Evolutionary conservation across 2,113 vertebrate species (phyloP).

Genomic region (Emydura subglobosa): DNA sequence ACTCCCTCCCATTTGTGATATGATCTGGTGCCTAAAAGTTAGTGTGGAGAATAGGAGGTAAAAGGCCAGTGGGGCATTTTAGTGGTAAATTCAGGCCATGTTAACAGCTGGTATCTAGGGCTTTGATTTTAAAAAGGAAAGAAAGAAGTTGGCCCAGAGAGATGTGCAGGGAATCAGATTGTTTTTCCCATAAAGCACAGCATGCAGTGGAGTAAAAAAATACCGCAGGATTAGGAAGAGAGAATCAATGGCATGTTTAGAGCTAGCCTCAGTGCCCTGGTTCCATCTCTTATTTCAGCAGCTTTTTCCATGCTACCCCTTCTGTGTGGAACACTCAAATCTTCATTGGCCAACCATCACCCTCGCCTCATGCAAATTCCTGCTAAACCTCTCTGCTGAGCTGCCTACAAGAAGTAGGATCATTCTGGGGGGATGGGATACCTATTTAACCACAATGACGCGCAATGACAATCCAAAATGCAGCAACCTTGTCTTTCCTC

Average conservation of each 20-base stretch:
- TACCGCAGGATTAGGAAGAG: background rate
- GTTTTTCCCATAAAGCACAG: background rate
- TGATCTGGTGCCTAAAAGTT: background rate
- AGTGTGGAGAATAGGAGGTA: background rate
- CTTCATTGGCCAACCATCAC: background rate
- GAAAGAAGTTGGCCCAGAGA: background rate
- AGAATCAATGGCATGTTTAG: background rate
- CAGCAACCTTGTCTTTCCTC: background rate
- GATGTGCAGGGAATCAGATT: background rate
- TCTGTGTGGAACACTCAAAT: background rate
- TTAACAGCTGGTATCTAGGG: background rate
- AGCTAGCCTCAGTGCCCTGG: background rate
- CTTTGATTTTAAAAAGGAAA: background rate
- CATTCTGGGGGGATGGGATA: background rate
- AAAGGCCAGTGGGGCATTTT: background rate
- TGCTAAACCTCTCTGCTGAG: background rate
- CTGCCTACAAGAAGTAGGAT: background rate
- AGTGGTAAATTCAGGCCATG: background rate
- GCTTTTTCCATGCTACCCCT: background rate
- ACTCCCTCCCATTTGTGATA: background rate
- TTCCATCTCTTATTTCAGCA: background rate
- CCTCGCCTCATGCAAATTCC: background rate
- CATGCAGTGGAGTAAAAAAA: background rate
- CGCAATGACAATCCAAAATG: background rate
- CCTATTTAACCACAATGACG: background rate